These are phyloP conservation scores for Sminthopsis crassicaudata DNA, from an alignment of 2,113 vertebrate species.

Conservation along the genomic window DNA sequence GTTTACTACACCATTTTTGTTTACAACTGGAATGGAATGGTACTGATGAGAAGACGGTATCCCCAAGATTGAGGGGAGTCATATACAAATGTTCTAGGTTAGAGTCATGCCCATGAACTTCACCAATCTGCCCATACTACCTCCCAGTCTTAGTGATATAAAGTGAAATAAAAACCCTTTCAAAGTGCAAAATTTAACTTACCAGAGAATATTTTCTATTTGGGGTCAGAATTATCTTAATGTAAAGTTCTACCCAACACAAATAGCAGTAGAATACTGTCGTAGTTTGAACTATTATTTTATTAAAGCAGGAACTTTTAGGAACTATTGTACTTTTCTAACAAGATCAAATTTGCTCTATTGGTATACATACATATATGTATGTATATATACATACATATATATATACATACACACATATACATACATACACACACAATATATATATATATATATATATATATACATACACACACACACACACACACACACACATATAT, in stretches of 20 bases:
- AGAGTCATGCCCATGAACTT: background rate
- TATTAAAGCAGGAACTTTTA: background rate
- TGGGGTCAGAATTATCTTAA: background rate
- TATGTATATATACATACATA: too few species aligned
- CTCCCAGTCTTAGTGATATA: too few species aligned
- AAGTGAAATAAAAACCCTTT: too few species aligned
- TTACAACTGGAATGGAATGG: background rate
- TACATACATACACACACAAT: too few species aligned
- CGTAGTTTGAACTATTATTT: too few species aligned
- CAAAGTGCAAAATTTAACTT: background rate
- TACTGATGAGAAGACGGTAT: background rate
- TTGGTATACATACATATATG: background rate
- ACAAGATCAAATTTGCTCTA: slow-evolving; percentile 10
- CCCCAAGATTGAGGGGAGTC: background rate
- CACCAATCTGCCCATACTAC: background rate
- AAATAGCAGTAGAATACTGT: too few species aligned
- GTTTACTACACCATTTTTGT: background rate
- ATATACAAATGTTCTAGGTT: background rate
- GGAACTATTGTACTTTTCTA: background rate
- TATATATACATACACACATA: too few species aligned
- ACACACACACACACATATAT: too few species aligned
- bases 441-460: too few species aligned
- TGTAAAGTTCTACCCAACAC: slow-evolving; percentile 28
- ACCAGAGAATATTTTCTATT: background rate
- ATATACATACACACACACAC: too few species aligned